Percentiles rank a stretch among this genome's conserved stretches.
Evolutionary conservation across 2,888 invertebrate genomes (phyloP).

Genomic region (Teinopalpus imperialis): DNA sequence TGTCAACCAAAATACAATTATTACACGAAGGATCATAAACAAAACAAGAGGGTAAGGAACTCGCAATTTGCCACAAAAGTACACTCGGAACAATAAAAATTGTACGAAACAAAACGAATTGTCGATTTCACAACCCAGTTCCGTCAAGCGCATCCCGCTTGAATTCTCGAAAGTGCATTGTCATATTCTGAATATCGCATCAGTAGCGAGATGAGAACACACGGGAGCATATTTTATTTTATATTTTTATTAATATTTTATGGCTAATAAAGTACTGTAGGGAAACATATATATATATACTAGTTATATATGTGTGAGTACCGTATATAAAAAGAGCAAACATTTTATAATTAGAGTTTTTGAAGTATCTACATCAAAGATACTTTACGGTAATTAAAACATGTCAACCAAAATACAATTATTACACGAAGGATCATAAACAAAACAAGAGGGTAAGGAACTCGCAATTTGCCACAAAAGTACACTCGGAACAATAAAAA

Average conservation of each 20-base stretch:
- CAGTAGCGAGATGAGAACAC: constrained; percentile 35
- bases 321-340: too few relatives aligned
- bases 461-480: constrained; percentile 17
- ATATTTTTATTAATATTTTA: background rate
- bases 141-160: constrained; percentile 48
- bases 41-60: constrained; percentile 17
- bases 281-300: too few relatives aligned
- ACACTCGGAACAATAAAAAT: constrained; percentile 35
- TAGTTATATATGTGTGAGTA: too few relatives aligned
- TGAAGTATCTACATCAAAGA: constrained; percentile 13
- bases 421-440: background rate
- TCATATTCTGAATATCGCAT: constrained; percentile 60
- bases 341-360: constrained; percentile 6
- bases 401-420: constrained; percentile 20
- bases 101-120: constrained; percentile 40
- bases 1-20: constrained; percentile 20
- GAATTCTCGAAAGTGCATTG: constrained; percentile 60
- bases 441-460: constrained; percentile 15
- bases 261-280: too few relatives aligned
- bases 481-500: constrained; percentile 34
- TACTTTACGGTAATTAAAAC: constrained; percentile 4
- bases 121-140: constrained; percentile 55
- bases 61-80: constrained; percentile 16
- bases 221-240: constrained; percentile 30
- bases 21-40: background rate